A percentile compares a stretch with the other conserved stretches of the same genome.
Evolutionary conservation across 2,113 vertebrate genomes (phyloP).

Genomic region (Baryphthengus martii): DNA sequence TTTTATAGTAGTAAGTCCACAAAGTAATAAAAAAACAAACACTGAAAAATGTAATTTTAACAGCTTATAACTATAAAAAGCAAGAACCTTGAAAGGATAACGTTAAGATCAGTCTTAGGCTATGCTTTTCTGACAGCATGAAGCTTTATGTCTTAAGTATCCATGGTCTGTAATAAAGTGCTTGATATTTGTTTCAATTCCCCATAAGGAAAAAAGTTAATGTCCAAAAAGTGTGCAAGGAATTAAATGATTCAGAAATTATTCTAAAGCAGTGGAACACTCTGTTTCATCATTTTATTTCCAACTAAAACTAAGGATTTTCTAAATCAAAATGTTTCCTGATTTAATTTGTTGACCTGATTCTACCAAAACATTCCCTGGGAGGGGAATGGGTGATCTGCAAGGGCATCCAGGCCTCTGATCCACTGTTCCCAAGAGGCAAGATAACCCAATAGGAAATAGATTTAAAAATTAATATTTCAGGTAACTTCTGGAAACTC

Average conservation of each 20-base stretch:
- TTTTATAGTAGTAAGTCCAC: background rate
- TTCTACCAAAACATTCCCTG: background rate
- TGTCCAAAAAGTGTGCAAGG: background rate
- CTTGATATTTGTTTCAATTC: background rate
- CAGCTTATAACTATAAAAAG: background rate
- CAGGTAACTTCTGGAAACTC: background rate
- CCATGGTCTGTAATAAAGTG: background rate
- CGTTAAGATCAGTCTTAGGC: background rate
- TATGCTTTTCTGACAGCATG: background rate
- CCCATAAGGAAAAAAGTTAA: background rate
- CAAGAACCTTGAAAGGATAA: background rate
- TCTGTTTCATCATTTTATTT: background rate
- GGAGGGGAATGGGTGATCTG: background rate
- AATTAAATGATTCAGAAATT: background rate
- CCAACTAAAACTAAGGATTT: background rate
- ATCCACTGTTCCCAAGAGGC: background rate
- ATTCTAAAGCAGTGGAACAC: background rate
- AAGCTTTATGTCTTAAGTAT: background rate
- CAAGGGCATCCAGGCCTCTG: background rate
- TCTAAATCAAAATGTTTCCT: background rate
- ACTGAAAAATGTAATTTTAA: background rate
- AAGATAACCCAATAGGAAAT: slow-evolving; percentile 9
- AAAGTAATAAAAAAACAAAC: background rate
- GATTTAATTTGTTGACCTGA: background rate
- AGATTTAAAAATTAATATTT: background rate